Base-by-base conservation (phyloP, 37 sponge, comb jelly and placozoan species). In the Beroe ovata region DNA sequence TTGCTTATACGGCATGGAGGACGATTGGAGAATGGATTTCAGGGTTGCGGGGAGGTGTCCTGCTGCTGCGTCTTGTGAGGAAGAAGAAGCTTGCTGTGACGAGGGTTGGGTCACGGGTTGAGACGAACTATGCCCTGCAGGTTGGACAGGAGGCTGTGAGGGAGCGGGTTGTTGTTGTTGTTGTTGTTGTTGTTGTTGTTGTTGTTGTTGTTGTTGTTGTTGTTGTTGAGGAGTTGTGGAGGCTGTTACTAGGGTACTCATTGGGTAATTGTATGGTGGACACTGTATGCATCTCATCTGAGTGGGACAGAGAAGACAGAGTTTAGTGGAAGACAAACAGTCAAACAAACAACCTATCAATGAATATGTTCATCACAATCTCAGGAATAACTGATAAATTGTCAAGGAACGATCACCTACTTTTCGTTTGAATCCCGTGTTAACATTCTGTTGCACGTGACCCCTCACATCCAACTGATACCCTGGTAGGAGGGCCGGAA, bases 401-500 rank as follows among this genome's bases (percentile, higher is more conserved):
- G n/a, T n/a, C n/a, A n/a, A n/a, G n/a, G n/a, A n/a, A n/a, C n/a
- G n/a, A 16, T 62, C 20, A 62, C 36, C 11, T 3, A 77, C 54
- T 35, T 77, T 77, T 8, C 84, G 42, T 42, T 77, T 30, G 38
- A 26, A 77, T 0, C 84, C 25, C 2, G 84, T 77, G 42, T 8
- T 39, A 4, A 25, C 1, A 54, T 77, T 77, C 26, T 30, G 26
- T 26, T 77, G 84, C 1, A 41, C 28, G 54, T 42, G 39, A 54
- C 23, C 28, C 21, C 54, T 40, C 23, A 77, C 6, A 25, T 77
- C 84, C 0, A 77, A 32, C 16, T 3, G 1, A 25, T 77, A 77
- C 0, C 84, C 84, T 20, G 84, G 84, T 40, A 77, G 54, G 8
- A 42, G 22, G 47, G 54, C 6, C 0, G 54, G 54, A 1, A 38